phyloP scores from a whole-genome alignment of 2,113 vertebrate genomes.

The Nesoenas mayeri region DNA sequence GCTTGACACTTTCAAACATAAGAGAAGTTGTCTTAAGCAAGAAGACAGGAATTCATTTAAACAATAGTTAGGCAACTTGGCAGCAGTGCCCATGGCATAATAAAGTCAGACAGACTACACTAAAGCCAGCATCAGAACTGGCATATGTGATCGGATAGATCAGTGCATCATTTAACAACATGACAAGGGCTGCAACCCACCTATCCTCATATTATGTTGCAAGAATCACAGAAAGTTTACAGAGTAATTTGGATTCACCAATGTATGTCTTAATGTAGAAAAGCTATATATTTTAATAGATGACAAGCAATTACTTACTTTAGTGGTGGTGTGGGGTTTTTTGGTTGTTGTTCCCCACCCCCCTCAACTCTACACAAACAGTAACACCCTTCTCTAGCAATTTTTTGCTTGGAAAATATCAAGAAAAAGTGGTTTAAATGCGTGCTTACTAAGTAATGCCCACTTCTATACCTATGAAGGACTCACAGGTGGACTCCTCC shows the following conservation, averaged over 20 bases:
- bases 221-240: not conserved
- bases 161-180: not conserved
- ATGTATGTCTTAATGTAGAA: not conserved
- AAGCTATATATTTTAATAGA: not conserved
- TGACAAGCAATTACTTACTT: not conserved
- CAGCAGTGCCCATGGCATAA: not conserved
- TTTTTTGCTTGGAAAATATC: not conserved
- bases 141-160: not conserved
- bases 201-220: not conserved
- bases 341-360: not conserved
- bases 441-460: not conserved
- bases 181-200: not conserved
- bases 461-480: not conserved
- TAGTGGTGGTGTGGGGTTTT: not conserved
- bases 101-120: not conserved
- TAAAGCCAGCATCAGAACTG: not conserved
- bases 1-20: not conserved
- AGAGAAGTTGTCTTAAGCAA: not conserved
- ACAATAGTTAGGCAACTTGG: not conserved
- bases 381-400: not conserved
- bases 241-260: not conserved
- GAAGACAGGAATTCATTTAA: not conserved
- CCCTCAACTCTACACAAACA: not conserved
- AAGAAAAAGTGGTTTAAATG: not conserved
- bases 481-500: not conserved